These are phyloP conservation scores for Netelia virgata DNA, from an alignment of 2,888 invertebrate genomes.

Conservation along the genomic window DNA sequence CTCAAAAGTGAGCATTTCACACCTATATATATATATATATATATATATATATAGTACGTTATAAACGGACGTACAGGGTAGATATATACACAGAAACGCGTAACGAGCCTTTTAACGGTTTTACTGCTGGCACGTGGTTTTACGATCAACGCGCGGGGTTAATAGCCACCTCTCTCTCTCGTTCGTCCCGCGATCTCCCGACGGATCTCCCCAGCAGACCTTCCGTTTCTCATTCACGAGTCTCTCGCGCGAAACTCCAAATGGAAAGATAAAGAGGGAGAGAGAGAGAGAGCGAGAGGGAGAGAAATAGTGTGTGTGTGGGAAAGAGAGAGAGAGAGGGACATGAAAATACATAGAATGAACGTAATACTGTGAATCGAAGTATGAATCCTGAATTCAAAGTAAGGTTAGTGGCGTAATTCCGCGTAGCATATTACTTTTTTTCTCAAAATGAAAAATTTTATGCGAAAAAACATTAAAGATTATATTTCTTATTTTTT, in stretches of 20 bases:
- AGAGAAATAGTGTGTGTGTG: too few relatives aligned
- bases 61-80: conserved; percentile 28
- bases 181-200: conserved; percentile 54
- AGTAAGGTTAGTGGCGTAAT: conserved; percentile 26
- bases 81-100: conserved; percentile 68
- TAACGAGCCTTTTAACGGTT: conserved; percentile 74
- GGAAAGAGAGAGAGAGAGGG: too few relatives aligned
- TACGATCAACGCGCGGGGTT: conserved; percentile 71
- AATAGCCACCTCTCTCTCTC: conserved; percentile 69
- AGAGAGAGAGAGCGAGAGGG: too few relatives aligned
- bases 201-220: conserved; percentile 40
- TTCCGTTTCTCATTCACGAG: conserved; percentile 67
- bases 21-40: conserved; percentile 14
- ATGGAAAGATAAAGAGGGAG: conserved; percentile 25
- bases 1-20: conserved; percentile 42
- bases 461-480: too few relatives aligned
- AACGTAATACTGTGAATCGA: background rate
- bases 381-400: conserved; percentile 15
- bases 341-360: conserved; percentile 7
- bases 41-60: conserved; percentile 6
- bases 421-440: background rate
- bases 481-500: too few relatives aligned
- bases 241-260: conserved; percentile 54
- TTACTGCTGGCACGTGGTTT: conserved; percentile 71
- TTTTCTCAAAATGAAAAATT: too few relatives aligned